These are phyloP conservation scores for Drosophila greeni DNA, from an alignment of 2,888 invertebrate genomes.

Conservation along the genomic window DNA sequence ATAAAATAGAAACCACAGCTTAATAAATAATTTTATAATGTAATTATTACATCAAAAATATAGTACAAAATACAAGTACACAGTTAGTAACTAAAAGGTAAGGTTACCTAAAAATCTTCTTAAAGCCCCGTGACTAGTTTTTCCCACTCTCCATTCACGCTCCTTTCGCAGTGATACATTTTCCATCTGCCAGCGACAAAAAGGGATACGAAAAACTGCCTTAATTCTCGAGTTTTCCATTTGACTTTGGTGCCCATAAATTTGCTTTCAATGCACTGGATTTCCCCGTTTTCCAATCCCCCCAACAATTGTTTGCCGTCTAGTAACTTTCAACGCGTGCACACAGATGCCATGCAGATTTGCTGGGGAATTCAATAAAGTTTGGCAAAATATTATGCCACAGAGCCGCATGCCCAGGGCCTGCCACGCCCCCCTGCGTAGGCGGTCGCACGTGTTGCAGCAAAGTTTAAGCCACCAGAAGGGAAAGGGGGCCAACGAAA, in stretches of 20 bases:
- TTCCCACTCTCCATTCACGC: not conserved
- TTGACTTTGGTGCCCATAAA: slow-evolving; percentile 65
- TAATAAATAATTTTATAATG: not conserved
- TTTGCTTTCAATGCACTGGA: slow-evolving; percentile 63
- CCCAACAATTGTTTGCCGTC: slow-evolving; percentile 62
- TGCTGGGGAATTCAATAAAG: slow-evolving; percentile 72
- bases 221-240: slow-evolving; percentile 69
- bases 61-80: not conserved
- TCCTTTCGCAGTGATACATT: slow-evolving; percentile 6
- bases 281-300: not conserved
- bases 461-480: slow-evolving; percentile 55
- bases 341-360: slow-evolving; percentile 62
- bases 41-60: not conserved
- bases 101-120: not conserved
- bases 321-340: slow-evolving; percentile 54
- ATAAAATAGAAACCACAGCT: not conserved
- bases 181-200: slow-evolving; percentile 4
- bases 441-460: slow-evolving; percentile 55
- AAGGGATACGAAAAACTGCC: slow-evolving; percentile 35
- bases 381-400: slow-evolving; percentile 72
- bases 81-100: not conserved
- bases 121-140: not conserved
- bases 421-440: slow-evolving; percentile 46
- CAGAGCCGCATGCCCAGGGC: slow-evolving; percentile 43
- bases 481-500: slow-evolving; percentile 27